phyloP scores from a whole-genome alignment of 2,113 vertebrate species.

The Rhabdornis inornatus region DNA sequence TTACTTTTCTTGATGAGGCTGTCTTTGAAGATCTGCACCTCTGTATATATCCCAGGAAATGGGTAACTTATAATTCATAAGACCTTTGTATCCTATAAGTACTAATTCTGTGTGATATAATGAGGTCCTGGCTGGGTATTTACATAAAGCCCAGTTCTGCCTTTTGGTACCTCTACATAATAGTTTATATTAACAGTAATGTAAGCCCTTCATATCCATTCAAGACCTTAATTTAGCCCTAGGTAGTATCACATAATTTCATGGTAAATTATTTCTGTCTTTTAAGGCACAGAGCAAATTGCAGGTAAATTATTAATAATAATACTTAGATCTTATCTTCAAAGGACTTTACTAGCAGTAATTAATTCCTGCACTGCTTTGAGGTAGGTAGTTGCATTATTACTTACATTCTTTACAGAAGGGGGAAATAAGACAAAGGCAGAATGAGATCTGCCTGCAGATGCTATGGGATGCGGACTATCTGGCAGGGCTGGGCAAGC shows the following conservation, averaged over 20 bases:
- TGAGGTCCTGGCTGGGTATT: neutral
- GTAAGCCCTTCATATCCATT: slow-evolving; percentile 28
- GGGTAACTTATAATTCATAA: neutral
- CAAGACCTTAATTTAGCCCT: slow-evolving; percentile 52
- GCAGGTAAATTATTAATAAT: slow-evolving; percentile 69
- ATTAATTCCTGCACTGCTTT: slow-evolving; percentile 52
- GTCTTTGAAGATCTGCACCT: neutral
- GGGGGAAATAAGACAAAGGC: neutral
- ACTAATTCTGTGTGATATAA: slow-evolving; percentile 33
- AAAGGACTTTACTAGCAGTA: slow-evolving; percentile 62
- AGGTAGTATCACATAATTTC: slow-evolving; percentile 55
- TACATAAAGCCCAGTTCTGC: slow-evolving; percentile 17
- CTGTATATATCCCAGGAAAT: neutral
- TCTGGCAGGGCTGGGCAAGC: fast-evolving
- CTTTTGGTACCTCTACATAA: neutral
- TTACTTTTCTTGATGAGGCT: neutral
- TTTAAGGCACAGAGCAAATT: slow-evolving; percentile 65
- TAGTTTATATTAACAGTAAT: slow-evolving; percentile 34
- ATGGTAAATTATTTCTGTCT: slow-evolving; percentile 67
- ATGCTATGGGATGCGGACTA: neutral
- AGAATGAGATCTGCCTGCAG: neutral
- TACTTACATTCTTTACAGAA: slow-evolving; percentile 39
- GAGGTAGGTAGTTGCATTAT: slow-evolving; percentile 31
- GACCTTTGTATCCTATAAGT: neutral
- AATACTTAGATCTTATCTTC: slow-evolving; percentile 68